These are phyloP conservation scores for Enteromius viviparus DNA, from an alignment of 2,797 vertebrate species.

Conservation along the genomic window DNA sequence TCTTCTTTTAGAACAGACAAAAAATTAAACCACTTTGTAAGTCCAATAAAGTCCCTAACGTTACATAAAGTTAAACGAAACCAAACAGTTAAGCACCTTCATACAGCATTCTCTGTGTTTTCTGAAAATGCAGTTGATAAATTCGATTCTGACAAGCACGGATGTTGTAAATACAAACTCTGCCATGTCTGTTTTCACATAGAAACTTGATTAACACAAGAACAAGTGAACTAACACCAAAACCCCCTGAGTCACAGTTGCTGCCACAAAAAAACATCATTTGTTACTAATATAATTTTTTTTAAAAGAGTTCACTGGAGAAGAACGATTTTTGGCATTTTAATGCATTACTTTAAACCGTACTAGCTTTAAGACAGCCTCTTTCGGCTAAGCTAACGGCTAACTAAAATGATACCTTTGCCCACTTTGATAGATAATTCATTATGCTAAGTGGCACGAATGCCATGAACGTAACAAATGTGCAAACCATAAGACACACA, in stretches of 20 bases:
- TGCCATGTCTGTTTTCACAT: conserved; percentile 5
- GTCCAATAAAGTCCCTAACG: not conserved
- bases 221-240: not conserved
- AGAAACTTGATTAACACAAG: conserved; percentile 28
- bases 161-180: conserved; percentile 50
- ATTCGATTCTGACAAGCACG: conserved; percentile 22
- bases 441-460: not conserved
- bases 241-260: not conserved
- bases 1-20: not conserved
- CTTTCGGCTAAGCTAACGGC: conserved; percentile 33
- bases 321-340: not conserved
- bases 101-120: not conserved
- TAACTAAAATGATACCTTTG: conserved; percentile 17
- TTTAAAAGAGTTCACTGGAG: not conserved
- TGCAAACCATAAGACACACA: conserved; percentile 22
- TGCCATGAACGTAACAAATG: not conserved
- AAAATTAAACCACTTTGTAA: not conserved
- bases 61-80: not conserved
- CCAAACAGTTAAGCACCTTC: not conserved
- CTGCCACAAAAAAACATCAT: not conserved
- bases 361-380: not conserved
- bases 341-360: conserved; percentile 4
- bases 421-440: not conserved
- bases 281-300: not conserved
- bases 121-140: not conserved